Base-by-base conservation (phyloP, 2,113 vertebrate species). In the Scolopax mira region DNA sequence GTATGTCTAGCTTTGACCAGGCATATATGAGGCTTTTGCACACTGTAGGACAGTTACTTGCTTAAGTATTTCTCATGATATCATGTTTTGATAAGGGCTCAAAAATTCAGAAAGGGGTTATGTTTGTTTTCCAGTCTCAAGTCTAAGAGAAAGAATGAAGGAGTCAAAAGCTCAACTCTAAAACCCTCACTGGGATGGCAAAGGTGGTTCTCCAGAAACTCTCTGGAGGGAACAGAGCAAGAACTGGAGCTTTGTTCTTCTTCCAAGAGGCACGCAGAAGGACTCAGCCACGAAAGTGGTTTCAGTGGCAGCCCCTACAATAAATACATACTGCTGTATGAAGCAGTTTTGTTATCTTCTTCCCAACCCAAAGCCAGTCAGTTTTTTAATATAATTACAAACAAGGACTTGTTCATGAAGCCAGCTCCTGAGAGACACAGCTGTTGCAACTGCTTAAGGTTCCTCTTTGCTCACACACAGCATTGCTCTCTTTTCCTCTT, bases 201-300 rank as follows among this genome's bases (percentile, higher is more conserved):
- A 71, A 88, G 70, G 22, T 23, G 4, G 13, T 37, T 88, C 51
- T 58, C 28, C 74, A 71, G 51, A 92, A 79, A 74, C 11, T 2
- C 22, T 37, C 57, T 71, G 52, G 16, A 72, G 22, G 27, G 10
- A 85, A 24, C 13, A 71, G 30, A 67, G 44, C 5, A 71, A 91
- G 27, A 79, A 24, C 49, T n/a, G 30, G 27, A 25, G 17, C 23
- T 85, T 78, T 89, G 31, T 27, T 18, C 21, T 27, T 18, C 21
- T 66, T 52, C 9, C 62, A 69, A 49, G 44, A 88, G 13, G 6
- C 39, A 60, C 4, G 4, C 1, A 28, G 57, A 64, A 77, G 17
- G 37, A 10, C 4, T 22, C 48, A 37, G 48, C 8, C 48, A 57
- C 1, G 6, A 64, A 74, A 30, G 1, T 0, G 0, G 24, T 72